Conservation (phyloP, 2,797 vertebrate species). For the Lagocephalus sceleratus region DNA sequence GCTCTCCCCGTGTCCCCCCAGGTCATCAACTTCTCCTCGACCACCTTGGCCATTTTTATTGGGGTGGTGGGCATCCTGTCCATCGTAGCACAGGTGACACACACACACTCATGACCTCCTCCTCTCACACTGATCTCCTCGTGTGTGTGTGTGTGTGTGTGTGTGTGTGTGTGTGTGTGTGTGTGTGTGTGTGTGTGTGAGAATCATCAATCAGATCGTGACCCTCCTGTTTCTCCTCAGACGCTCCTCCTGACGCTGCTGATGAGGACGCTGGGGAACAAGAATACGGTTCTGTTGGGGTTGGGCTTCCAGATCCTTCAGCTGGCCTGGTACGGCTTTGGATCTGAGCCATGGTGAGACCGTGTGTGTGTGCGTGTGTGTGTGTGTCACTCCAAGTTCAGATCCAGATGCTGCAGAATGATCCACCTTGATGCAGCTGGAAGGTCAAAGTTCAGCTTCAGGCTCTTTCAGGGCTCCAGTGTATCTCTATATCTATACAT, state of each 20-base stretch:
- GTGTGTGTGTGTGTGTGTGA: too few species aligned
- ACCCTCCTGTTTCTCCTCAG: conserved; percentile 67
- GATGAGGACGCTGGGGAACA: conserved; percentile 93
- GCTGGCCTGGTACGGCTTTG: conserved; percentile 91
- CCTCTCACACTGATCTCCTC: too few species aligned
- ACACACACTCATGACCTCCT: background rate
- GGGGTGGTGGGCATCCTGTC: conserved; percentile 92
- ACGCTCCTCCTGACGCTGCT: conserved; percentile 87
- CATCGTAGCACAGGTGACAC: conserved; percentile 88
- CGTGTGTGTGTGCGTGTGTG: conserved; percentile 6
- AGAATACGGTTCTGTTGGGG: conserved; percentile 92
- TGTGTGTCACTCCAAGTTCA: background rate
- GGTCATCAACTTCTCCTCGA: conserved; percentile 90
- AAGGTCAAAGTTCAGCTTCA: too few species aligned
- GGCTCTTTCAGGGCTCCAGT: too few species aligned
- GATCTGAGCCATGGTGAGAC: conserved; percentile 91
- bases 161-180: too few species aligned
- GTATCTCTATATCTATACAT: too few species aligned
- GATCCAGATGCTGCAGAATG: too few species aligned
- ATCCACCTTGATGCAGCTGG: too few species aligned
- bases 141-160: too few species aligned
- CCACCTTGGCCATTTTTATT: conserved; percentile 89
- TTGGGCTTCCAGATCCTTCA: conserved; percentile 91
- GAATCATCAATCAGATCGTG: too few species aligned
- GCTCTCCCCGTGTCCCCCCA: conserved; percentile 41